Evolutionary conservation across 1,140 invertebrate genomes (phyloP).

Genomic region (Metopolophium dirhodum): DNA sequence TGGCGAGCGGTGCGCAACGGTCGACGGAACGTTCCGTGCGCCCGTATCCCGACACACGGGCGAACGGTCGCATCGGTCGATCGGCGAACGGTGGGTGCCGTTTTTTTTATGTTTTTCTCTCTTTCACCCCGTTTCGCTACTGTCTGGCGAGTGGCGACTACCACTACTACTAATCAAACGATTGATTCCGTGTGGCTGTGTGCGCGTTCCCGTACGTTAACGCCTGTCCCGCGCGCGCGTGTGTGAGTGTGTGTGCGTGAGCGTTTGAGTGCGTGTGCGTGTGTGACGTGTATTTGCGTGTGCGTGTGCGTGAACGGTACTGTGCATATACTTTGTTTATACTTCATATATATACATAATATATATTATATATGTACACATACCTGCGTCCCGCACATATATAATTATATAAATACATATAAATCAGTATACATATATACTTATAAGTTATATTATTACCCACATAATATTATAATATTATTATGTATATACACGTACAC

Average conservation of each 20-base stretch:
- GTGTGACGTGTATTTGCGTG: not conserved
- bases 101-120: not conserved
- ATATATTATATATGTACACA: not conserved
- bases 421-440: not conserved
- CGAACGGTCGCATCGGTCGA: not conserved
- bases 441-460: not conserved
- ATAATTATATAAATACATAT: not conserved
- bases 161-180: slow-evolving; percentile 32
- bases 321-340: not conserved
- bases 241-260: not conserved
- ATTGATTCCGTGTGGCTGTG: slow-evolving; percentile 33
- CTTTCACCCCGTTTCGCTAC: not conserved
- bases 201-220: not conserved
- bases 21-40: not conserved
- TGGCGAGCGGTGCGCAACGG: not conserved
- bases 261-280: not conserved
- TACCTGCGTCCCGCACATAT: not conserved
- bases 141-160: not conserved
- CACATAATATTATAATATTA: not conserved
- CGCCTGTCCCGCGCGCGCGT: not conserved
- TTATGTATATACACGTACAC: slow-evolving; percentile 1
- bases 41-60: not conserved
- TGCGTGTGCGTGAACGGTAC: not conserved
- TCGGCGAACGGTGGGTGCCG: not conserved
- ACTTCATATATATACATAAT: not conserved